Conservation (phyloP, 2,888 invertebrate genomes). For the Drosophila mulleri region DNA sequence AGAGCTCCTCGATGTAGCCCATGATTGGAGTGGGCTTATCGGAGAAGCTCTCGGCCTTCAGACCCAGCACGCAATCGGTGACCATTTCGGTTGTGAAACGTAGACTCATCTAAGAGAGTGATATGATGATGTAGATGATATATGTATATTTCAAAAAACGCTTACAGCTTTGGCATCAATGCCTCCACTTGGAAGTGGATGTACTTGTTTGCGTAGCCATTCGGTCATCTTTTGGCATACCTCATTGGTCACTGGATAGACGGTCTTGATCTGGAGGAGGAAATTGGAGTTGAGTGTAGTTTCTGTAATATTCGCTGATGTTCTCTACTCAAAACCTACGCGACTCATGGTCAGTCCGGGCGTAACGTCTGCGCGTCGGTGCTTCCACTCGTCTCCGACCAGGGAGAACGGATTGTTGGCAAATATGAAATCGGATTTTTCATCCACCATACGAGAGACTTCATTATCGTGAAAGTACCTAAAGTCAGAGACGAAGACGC, state of each 20-base stretch:
- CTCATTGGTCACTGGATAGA: constrained; percentile 85
- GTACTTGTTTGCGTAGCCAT: constrained; percentile 82
- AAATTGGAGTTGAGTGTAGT: too few species aligned
- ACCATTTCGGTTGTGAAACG: constrained; percentile 85
- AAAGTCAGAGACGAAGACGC: constrained; percentile 85
- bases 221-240: constrained; percentile 84
- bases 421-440: constrained; percentile 85
- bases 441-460: constrained; percentile 69
- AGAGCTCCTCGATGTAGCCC: constrained; percentile 2
- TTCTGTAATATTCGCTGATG: too few species aligned
- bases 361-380: constrained; percentile 85
- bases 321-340: constrained; percentile 65
- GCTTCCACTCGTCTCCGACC: constrained; percentile 86
- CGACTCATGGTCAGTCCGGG: constrained; percentile 86
- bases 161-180: constrained; percentile 85
- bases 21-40: constrained; percentile 47
- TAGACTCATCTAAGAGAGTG: constrained; percentile 67
- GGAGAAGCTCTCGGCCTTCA: constrained; percentile 84
- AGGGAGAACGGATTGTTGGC: constrained; percentile 86
- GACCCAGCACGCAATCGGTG: constrained; percentile 85
- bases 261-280: constrained; percentile 83
- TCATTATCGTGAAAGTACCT: constrained; percentile 83
- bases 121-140: not conserved
- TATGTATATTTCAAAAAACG: not conserved
- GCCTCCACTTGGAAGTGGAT: constrained; percentile 73